These are phyloP conservation scores for Nomada goodeniana DNA, from an alignment of 2,888 invertebrate species.

Conservation along the genomic window DNA sequence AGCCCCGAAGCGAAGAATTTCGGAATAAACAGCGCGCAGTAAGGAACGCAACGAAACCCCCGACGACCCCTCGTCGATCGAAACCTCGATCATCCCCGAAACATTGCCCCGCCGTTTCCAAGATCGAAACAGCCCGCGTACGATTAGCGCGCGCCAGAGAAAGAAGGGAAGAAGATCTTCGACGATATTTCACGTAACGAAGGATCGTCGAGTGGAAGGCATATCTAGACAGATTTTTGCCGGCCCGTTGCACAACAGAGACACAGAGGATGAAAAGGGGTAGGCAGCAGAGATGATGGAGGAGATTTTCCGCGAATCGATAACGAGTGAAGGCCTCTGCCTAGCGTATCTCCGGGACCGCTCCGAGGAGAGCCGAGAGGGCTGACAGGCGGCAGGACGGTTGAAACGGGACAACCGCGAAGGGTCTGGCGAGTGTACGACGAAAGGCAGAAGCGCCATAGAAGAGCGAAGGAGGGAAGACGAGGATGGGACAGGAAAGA, in stretches of 20 bases:
- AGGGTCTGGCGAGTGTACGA: neutral
- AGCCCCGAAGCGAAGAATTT: too few relatives aligned
- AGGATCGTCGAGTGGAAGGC: constrained; percentile 27
- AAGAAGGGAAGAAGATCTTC: neutral
- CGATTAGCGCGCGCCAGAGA: constrained; percentile 14
- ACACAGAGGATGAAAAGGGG: constrained; percentile 40
- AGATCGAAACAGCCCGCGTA: neutral
- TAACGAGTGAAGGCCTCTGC: constrained; percentile 45
- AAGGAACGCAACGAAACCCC: neutral
- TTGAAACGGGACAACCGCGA: neutral
- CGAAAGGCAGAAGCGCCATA: neutral
- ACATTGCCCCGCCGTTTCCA: neutral
- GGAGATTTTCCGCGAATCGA: constrained; percentile 64
- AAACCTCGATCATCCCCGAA: too few relatives aligned
- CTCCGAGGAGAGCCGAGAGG: constrained; percentile 10
- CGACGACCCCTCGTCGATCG: too few relatives aligned
- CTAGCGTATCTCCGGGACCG: neutral
- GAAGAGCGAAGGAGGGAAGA: neutral
- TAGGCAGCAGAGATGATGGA: constrained; percentile 32
- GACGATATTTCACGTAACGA: constrained; percentile 40
- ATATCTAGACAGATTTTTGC: constrained; percentile 52
- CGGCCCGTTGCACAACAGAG: constrained; percentile 45
- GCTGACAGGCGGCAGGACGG: constrained; percentile 30
- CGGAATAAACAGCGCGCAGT: too few relatives aligned
- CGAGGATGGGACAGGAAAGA: neutral